These are phyloP conservation scores for Agrochola lota DNA, from an alignment of 2,888 invertebrate species.

Conservation along the genomic window DNA sequence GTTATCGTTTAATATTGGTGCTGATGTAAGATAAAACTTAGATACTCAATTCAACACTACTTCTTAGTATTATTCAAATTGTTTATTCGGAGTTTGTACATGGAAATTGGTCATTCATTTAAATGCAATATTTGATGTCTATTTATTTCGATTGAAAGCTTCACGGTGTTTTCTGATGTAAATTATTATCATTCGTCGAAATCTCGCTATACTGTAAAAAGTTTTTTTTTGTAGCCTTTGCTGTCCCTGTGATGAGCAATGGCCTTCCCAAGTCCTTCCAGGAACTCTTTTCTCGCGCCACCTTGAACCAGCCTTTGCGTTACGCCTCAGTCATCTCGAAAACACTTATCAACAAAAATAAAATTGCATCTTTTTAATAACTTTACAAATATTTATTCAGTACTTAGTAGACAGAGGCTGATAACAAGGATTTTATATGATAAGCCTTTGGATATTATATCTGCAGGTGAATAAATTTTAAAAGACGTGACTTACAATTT, in stretches of 20 bases:
- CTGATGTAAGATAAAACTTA: background rate
- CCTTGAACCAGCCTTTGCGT: background rate
- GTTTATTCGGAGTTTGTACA: background rate
- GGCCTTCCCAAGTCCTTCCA: background rate
- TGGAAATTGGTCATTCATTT: conserved; percentile 19
- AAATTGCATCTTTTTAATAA: background rate
- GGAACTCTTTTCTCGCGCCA: background rate
- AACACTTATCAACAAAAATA: background rate
- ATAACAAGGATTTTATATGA: background rate
- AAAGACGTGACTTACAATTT: background rate
- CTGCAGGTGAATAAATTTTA: background rate
- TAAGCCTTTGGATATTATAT: too few species aligned
- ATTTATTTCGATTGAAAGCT: conserved; percentile 27
- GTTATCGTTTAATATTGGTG: background rate
- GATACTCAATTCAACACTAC: background rate
- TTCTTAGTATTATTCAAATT: conserved; percentile 14
- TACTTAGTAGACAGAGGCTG: background rate
- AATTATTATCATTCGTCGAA: conserved; percentile 21
- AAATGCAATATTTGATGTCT: conserved; percentile 20
- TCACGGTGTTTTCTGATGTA: conserved; percentile 34
- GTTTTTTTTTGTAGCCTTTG: background rate
- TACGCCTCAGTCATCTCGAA: background rate
- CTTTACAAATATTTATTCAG: conserved; percentile 16
- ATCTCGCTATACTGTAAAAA: conserved; percentile 1
- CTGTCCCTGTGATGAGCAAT: background rate